Conservation (phyloP, 2,888 invertebrate species). For the Drosophila mimetica region DNA sequence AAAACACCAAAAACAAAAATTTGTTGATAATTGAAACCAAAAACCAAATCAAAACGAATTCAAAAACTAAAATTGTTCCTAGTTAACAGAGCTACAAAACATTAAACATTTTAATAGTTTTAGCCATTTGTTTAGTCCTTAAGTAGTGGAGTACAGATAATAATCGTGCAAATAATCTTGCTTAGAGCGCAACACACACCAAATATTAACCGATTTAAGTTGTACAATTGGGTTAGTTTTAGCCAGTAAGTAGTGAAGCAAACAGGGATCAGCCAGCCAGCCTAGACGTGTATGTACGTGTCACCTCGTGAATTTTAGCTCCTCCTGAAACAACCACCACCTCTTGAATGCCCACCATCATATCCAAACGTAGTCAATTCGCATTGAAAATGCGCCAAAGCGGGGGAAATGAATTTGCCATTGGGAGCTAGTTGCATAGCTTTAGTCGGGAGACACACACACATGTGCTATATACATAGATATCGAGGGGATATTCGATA, state of each 20-base stretch:
- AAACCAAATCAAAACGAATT: conserved; percentile 11
- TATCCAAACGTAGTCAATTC: conserved; percentile 26
- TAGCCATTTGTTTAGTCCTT: conserved; percentile 22
- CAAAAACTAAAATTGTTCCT: conserved; percentile 22
- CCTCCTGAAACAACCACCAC: neutral
- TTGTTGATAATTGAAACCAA: conserved; percentile 54
- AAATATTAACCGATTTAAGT: conserved; percentile 33
- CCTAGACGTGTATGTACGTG: conserved; percentile 1
- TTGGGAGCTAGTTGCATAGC: neutral
- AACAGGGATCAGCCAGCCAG: conserved; percentile 20
- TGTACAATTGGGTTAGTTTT: conserved; percentile 9
- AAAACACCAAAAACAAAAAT: conserved; percentile 18
- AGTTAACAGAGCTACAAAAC: conserved; percentile 19
- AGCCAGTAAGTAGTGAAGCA: conserved; percentile 12
- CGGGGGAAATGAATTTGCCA: neutral
- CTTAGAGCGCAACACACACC: conserved; percentile 31
- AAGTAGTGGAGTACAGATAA: conserved; percentile 2
- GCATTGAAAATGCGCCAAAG: conserved; percentile 24
- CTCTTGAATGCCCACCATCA: neutral
- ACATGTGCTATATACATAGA: conserved; percentile 2
- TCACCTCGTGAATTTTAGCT: conserved; percentile 5
- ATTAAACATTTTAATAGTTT: conserved; percentile 4
- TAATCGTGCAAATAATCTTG: conserved; percentile 22
- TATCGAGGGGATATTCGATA: neutral
- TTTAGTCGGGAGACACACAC: conserved; percentile 3